Base-by-base conservation (phyloP, 1,140 invertebrate genomes). In the Micrasema longulum region DNA sequence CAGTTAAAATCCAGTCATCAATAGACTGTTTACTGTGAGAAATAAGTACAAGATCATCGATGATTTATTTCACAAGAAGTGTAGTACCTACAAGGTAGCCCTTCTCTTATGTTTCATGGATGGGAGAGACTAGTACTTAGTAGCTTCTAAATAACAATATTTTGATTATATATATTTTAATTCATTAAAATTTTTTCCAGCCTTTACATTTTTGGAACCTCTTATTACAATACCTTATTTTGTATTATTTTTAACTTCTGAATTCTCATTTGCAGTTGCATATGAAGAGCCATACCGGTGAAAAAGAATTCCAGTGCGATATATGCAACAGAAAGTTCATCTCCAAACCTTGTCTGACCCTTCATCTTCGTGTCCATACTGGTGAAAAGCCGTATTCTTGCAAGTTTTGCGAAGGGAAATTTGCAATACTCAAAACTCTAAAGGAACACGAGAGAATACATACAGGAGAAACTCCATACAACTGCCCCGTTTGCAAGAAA, bases 401-500 rank as follows among this genome's bases (percentile, higher is more conserved):
- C 52, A 63, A 75, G n/a, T 77, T 73, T n/a, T 80, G 78, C 50
- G 75, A 71, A 9, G 55, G 55, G 6, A 23, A 48, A 16, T 75
- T 75, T 41, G 47, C 63, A 16, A 69, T 64, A 1, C 66, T 64
- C 47, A 70, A 70, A 35, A 64, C 66, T 10, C 55, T 69, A n/a
- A 70, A 55, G 26, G 72, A 74, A 22, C 91, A 93, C 81, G 85
- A 88, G 83, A 80, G 86, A 16, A 85, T 85, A 16, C 87, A 88
- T 76, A 88, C 86, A 0, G 87, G 89, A 4, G 89, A 91, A 77
- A 79, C 88, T 52, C 89, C 89, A 1, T 90, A 77, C 62, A 67
- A 76, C 52, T 81, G 77, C 66, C 55, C 75, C 12, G 74, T 78
- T 35, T 84, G 82, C 73, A 78, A 77, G 1, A 80, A 80, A 48